phyloP scores from a whole-genome alignment of 2,113 vertebrate genomes.

The Mormyrus iriodes region DNA sequence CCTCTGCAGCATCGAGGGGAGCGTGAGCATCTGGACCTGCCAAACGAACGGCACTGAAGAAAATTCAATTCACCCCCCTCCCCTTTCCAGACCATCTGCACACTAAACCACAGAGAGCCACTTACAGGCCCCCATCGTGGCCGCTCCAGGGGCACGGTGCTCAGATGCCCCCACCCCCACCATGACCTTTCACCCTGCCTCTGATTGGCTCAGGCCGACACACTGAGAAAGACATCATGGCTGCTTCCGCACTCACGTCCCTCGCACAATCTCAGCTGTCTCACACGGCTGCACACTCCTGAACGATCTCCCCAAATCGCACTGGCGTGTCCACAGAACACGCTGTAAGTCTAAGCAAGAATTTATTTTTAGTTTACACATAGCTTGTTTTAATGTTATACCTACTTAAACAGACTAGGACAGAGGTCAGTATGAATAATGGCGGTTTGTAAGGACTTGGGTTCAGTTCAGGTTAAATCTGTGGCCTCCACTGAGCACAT shows the following conservation, averaged over 20 bases:
- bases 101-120: constrained; percentile 46
- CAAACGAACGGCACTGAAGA: constrained; percentile 43
- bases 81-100: constrained; percentile 52
- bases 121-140: constrained; percentile 29
- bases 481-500: not conserved
- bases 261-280: too few relatives aligned
- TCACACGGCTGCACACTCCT: not conserved
- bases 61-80: constrained; percentile 50
- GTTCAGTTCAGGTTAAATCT: not conserved
- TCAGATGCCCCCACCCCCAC: not conserved
- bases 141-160: not conserved
- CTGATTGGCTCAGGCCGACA: not conserved
- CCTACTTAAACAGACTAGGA: not conserved
- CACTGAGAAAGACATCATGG: not conserved
- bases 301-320: not conserved
- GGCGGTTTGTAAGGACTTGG: not conserved
- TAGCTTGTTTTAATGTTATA: not conserved
- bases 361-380: not conserved
- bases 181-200: not conserved
- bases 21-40: constrained; percentile 49
- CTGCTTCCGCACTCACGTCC: not conserved
- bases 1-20: constrained; percentile 27
- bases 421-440: not conserved
- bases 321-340: not conserved
- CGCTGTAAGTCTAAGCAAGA: not conserved